Evolutionary conservation across 53 echinoderm and acorn worm species (phyloP).

Genomic region (Apostichopus leukothele): DNA sequence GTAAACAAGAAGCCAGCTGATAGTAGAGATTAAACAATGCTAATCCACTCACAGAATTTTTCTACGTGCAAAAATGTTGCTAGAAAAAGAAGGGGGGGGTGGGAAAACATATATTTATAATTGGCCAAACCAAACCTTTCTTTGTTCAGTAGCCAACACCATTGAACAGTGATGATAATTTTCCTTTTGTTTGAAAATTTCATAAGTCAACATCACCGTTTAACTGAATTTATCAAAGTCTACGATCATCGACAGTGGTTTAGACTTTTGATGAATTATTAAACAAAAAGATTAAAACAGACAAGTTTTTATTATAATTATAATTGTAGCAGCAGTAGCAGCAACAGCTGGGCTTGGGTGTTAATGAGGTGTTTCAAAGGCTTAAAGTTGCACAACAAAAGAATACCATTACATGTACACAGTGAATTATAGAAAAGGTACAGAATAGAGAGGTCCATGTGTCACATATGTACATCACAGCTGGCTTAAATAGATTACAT

Average conservation of each 20-base stretch:
- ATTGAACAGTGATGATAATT: background rate
- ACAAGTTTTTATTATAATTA: no score
- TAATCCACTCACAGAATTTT: constrained; percentile 18
- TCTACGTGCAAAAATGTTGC: constrained; percentile 14
- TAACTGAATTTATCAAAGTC: background rate
- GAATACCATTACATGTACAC: no score
- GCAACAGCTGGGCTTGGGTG: background rate
- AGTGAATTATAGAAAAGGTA: no score
- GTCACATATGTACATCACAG: no score
- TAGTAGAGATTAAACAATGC: constrained; percentile 20
- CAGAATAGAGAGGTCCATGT: no score
- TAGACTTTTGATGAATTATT: background rate
- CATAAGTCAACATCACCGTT: no score
- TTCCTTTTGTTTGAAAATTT: background rate
- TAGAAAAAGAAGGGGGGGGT: background rate
- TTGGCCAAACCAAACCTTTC: background rate
- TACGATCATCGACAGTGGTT: background rate
- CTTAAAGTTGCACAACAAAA: no score
- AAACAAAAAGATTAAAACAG: background rate
- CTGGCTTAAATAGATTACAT: no score
- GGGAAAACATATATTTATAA: background rate
- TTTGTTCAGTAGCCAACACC: constrained; percentile 20
- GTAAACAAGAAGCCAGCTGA: constrained; percentile 28
- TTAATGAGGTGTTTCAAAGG: no score
- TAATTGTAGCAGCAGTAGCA: background rate